Evolutionary conservation across 2,113 vertebrate species (phyloP).

Genomic region (Mobula hypostoma): DNA sequence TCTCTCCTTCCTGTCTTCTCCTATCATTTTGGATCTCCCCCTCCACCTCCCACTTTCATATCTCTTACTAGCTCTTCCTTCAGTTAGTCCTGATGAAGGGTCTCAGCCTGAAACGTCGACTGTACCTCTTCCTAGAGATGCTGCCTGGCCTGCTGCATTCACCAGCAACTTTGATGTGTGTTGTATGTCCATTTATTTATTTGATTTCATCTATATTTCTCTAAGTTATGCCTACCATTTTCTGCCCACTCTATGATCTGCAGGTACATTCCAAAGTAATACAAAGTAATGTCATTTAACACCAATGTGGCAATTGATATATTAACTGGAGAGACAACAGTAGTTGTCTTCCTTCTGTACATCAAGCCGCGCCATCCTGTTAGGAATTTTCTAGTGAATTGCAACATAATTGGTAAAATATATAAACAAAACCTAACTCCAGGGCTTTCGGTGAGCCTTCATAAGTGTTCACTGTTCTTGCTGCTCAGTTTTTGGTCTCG

Average conservation of each 20-base stretch:
- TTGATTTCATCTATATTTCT: background rate
- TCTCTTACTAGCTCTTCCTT: too few species aligned
- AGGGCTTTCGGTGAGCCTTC: background rate
- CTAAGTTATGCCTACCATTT: background rate
- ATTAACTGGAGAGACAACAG: background rate
- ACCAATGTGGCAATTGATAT: background rate
- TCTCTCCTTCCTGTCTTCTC: too few species aligned
- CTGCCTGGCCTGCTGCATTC: too few species aligned
- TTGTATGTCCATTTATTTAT: background rate
- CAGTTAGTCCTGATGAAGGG: too few species aligned
- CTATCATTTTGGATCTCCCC: too few species aligned
- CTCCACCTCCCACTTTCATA: too few species aligned
- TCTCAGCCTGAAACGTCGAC: too few species aligned
- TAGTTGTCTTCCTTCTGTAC: background rate
- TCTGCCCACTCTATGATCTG: background rate
- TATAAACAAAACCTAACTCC: background rate
- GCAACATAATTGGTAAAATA: background rate
- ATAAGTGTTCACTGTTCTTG: background rate
- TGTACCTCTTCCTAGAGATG: too few species aligned
- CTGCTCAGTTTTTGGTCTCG: background rate
- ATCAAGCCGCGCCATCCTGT: background rate
- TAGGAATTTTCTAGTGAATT: background rate
- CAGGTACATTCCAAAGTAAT: background rate
- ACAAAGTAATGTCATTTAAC: background rate
- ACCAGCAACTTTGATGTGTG: too few species aligned